Base-by-base conservation (phyloP, 2,888 invertebrate genomes). In the Drosophila dives region DNA sequence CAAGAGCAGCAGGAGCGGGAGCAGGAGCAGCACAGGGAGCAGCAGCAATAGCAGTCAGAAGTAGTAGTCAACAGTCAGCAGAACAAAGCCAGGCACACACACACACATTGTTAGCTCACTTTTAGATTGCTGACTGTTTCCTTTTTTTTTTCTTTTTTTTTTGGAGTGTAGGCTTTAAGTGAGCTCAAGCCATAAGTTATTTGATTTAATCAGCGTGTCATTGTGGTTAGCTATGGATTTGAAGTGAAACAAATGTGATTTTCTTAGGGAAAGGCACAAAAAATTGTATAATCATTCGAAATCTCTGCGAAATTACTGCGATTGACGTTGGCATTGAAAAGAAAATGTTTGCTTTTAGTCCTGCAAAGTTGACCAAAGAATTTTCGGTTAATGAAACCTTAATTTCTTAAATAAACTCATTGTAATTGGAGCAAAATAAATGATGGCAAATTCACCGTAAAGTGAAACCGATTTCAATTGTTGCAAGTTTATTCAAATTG, bases 171-270 rank as follows among this genome's bases (percentile, higher is more conserved):
- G 32, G 54, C 58, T 61, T 63, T 62, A 62, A 63, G 73, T 34
- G 56, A 67, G 72, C 80, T 77, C 77, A 64, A 77, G 80, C 90
- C 78, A 89, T 84, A 90, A 87, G 89, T 89, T 87, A 89, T 89
- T 90, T 89, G 81, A 87, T 90, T 87, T 86, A 81, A 84, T 86
- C 85, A 86, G 86, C 86, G 80, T 85, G 80, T 82, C 83, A 72
- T 83, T 83, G 80, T 54, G 81, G 68, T 70, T 81, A 73, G 70
- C 69, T 54, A 70, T 71, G 65, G 80, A 80, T 83, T 80, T 83
- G 50, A 82, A 73, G 68, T 82, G 72, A 76, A 77, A 72, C 76
- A 62, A 81, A 73, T 67, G 56, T 63, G 59, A 55, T 38, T 26
- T 49, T 34, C 40, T 45, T 38, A 53, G 10, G 15, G 26, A 33